Evolutionary conservation across 2,113 vertebrate genomes (phyloP).

Genomic region (Malurus elegans): DNA sequence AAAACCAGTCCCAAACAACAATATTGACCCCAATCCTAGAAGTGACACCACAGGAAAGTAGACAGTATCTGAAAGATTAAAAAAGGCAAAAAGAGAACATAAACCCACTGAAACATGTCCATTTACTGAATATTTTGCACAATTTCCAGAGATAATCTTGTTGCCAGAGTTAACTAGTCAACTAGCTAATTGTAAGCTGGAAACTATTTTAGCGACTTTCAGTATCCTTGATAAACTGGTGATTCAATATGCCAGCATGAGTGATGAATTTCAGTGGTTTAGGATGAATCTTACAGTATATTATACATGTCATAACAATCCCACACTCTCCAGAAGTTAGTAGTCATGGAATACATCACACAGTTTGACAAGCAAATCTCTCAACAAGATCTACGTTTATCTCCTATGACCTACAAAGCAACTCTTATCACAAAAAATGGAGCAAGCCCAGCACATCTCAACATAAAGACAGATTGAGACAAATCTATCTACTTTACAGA

Average conservation of each 20-base stretch:
- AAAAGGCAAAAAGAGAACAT: neutral
- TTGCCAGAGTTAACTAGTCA: conserved; percentile 24
- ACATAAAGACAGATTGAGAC: conserved; percentile 61
- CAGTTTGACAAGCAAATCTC: conserved; percentile 67
- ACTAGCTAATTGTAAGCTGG: conserved; percentile 15
- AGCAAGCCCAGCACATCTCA: conserved; percentile 59
- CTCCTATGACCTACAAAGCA: conserved; percentile 63
- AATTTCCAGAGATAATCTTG: neutral
- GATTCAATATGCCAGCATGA: conserved; percentile 42
- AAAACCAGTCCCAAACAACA: neutral
- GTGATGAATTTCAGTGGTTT: conserved; percentile 64
- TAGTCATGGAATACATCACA: conserved; percentile 66
- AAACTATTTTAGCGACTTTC: conserved; percentile 47
- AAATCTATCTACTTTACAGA: conserved; percentile 54
- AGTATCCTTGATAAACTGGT: conserved; percentile 16
- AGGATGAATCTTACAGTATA: conserved; percentile 58
- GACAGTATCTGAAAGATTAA: neutral
- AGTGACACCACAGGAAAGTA: neutral
- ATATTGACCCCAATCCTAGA: neutral
- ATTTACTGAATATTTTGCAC: neutral
- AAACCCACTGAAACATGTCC: neutral
- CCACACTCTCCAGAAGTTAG: conserved; percentile 69
- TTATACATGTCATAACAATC: conserved; percentile 71
- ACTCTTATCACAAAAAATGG: conserved; percentile 70
- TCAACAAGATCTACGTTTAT: conserved; percentile 65